Base-by-base conservation (phyloP, 1,140 invertebrate species). In the Saccostrea echinata region DNA sequence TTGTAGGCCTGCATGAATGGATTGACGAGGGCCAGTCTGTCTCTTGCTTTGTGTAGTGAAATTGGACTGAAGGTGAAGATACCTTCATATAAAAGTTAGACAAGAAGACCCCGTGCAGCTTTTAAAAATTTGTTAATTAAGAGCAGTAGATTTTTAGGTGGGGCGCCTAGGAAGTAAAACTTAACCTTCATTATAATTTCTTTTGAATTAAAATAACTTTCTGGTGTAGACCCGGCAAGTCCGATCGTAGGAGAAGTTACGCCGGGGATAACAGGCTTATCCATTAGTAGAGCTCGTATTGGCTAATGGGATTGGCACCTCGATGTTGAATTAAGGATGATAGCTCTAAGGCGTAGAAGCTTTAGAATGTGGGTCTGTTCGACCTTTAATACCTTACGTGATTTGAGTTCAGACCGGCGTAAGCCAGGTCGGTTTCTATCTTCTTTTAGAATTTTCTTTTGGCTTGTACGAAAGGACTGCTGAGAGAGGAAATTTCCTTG, bases 341-440 rank as follows among this genome's bases (percentile, higher is more conserved):
- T 96, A 94, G 95, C 96, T 93, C 94, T 95, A 95, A 95, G 95
- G 95, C 95, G 96, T 90, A 96, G 95, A 94, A 95, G 94, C 95
- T 96, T 94, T 95, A 95, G 93, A 93, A 94, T n/a, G 96, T 96
- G 95, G 95, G 96, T 97, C 96, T 97, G 96, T 97, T 97, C 96
- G 96, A 97, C 96, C 95, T 96, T 97, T 96, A 96, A 97, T 96
- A 95, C 96, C 95, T 96, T 97, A 97, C 96, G 97, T 97, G 96
- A 97, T 97, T 96, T 97, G 96, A 97, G 96, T 97, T 96, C 95
- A 96, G 95, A 96, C 96, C 96, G 96, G 96, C 94, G 96, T 96
- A 93, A 97, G 96, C 96, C 96, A 97, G 96, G 96, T 97, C 96
- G 96, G 96, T 96, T 97, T 97, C 96, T 97, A 97, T 96, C 96